Percentiles rank a stretch among this genome's conserved stretches.
phyloP scores from a whole-genome alignment of 1,140 invertebrate genomes.

The Heliconius melpomene region DNA sequence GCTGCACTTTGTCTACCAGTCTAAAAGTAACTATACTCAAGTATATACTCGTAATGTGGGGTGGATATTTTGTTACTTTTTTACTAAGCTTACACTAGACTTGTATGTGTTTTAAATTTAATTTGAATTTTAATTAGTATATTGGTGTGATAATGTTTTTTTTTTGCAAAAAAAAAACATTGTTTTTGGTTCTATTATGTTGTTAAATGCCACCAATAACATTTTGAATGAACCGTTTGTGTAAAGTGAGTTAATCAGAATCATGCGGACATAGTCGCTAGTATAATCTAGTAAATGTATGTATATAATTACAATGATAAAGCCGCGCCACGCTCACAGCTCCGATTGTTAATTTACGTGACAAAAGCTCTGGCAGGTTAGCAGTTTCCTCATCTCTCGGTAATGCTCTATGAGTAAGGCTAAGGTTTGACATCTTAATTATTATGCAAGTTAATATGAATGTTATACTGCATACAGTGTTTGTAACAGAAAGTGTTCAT shows the following conservation, averaged over 20 bases:
- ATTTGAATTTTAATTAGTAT: too few relatives aligned
- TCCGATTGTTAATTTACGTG: conserved; percentile 4
- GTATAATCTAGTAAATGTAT: background rate
- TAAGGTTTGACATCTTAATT: background rate
- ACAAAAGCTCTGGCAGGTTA: background rate
- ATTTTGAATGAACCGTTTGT: too few relatives aligned
- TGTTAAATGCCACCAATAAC: too few relatives aligned
- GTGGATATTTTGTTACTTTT: too few relatives aligned
- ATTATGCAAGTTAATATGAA: background rate
- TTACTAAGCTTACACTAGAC: too few relatives aligned
- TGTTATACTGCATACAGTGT: background rate
- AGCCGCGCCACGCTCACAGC: background rate
- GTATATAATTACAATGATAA: background rate
- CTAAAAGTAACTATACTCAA: background rate
- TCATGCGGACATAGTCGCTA: background rate
- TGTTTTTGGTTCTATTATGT: too few relatives aligned
- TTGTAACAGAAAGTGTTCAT: too few relatives aligned
- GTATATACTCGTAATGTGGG: too few relatives aligned
- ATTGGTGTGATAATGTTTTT: too few relatives aligned
- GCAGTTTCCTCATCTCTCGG: background rate
- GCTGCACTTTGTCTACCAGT: too few relatives aligned
- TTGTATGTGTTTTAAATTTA: too few relatives aligned
- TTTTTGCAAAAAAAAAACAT: too few relatives aligned
- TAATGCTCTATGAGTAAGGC: background rate
- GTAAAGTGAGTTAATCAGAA: background rate